Conservation (phyloP, 2,888 invertebrate species). For the Minunthozetes semirufus region DNA sequence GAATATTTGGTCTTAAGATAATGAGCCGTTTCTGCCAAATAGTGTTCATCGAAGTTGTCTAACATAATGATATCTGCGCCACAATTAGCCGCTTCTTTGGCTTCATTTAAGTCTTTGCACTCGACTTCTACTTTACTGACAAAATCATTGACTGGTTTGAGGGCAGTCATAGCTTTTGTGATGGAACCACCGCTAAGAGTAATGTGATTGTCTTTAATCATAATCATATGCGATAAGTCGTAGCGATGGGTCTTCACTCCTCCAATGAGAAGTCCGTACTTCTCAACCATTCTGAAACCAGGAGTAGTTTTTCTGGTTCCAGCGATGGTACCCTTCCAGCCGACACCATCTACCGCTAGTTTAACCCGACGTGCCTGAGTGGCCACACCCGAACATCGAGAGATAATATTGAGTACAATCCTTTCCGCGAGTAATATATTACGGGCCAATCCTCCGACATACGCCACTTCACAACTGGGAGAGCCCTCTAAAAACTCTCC, state of each 20-base stretch:
- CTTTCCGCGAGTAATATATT: constrained; percentile 50
- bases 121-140: constrained; percentile 51
- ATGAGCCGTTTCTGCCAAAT: constrained; percentile 44
- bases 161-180: constrained; percentile 38
- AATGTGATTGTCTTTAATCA: constrained; percentile 52
- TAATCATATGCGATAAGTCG: constrained; percentile 50
- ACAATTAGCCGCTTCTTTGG: constrained; percentile 48
- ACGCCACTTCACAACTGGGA: constrained; percentile 45
- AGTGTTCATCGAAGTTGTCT: constrained; percentile 49
- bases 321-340: constrained; percentile 49
- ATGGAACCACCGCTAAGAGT: constrained; percentile 43
- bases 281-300: constrained; percentile 51
- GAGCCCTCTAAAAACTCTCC: constrained; percentile 43
- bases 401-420: constrained; percentile 49
- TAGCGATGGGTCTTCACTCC: constrained; percentile 48
- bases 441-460: constrained; percentile 47
- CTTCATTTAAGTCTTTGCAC: constrained; percentile 49
- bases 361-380: constrained; percentile 44
- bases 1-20: constrained; percentile 47
- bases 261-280: constrained; percentile 50
- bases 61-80: constrained; percentile 51
- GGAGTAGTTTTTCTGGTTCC: constrained; percentile 52
- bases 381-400: constrained; percentile 50
- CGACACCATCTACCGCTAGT: constrained; percentile 36
- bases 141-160: constrained; percentile 46